Base-by-base conservation (phyloP, 2,113 vertebrate species). In the Sylvilagus bachmani region DNA sequence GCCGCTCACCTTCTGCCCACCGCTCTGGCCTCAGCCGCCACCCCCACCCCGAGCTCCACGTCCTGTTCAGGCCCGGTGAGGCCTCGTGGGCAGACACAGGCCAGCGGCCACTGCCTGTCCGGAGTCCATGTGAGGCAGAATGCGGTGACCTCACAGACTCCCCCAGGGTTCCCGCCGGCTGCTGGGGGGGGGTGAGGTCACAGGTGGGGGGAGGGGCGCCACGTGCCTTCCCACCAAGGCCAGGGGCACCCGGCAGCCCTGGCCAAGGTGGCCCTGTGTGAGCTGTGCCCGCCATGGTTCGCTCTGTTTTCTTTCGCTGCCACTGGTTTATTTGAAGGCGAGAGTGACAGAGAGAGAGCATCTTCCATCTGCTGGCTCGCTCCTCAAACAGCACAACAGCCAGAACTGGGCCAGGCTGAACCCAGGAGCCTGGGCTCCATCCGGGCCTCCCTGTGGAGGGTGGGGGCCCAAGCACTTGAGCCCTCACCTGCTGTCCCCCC, bases 91-190 rank as follows among this genome's bases (percentile, higher is more conserved):
- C 0, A 3, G 61, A 95, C 75, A 55, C 1, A 10, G 93, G 79
- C 53, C 53, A n/a, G 89, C 0, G 0, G n/a, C 73, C 0, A 21
- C 53, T 5, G 27, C 31, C 29, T 0, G 2, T 33, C 5, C 0
- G 5, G n/a, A 36, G 75, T 66, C 86, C 84, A 58, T 89, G 66
- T 66, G 95, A 27, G 61, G 24, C 13, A 4, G 97, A 96, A 95
- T 91, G 89, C 29, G 66, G 92, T 94, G 97, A 96, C 93, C 82
- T 97, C 97, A 97, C 95, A 97, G 95, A 96, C 10, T 51, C 73
- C 70, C 70, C 62, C 36, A 29, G 93, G 69, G 79, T 84, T 95
- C 96, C 80, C 86, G 79, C 74, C 82, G 95, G 89, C 89, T 0
- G 0, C 64, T 69, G 61, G 0, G 0, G 44, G 38, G 44, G 55